A percentile compares a stretch with the other conserved stretches of the same genome.
Evolutionary conservation across 1,140 invertebrate species (phyloP).

Genomic region (Glossosoma conforme): DNA sequence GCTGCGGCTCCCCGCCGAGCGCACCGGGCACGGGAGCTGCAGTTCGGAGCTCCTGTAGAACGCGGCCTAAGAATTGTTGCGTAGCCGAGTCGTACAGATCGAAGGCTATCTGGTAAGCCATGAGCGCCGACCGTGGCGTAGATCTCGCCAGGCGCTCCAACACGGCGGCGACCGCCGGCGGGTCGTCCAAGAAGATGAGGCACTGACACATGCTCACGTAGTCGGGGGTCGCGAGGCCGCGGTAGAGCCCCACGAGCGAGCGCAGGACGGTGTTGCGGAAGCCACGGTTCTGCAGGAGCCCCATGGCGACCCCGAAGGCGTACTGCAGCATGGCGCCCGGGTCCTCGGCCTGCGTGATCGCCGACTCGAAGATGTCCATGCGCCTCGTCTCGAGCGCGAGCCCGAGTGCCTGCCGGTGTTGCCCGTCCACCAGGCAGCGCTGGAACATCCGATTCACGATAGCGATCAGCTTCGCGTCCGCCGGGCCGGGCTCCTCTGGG

Average conservation of each 20-base stretch:
- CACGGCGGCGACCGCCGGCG: conserved; percentile 84
- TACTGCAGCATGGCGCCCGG: conserved; percentile 87
- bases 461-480: conserved; percentile 85
- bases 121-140: conserved; percentile 68
- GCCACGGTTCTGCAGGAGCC: conserved; percentile 86
- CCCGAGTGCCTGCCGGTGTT: conserved; percentile 90
- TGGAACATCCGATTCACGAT: conserved; percentile 98
- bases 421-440: conserved; percentile 88
- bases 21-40: conserved; percentile 82
- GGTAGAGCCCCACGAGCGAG: conserved; percentile 86
- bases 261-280: conserved; percentile 87
- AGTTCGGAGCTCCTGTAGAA: conserved; percentile 75
- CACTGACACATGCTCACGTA: conserved; percentile 97
- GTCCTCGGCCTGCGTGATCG: conserved; percentile 90
- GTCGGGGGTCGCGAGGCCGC: conserved; percentile 80
- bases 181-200: conserved; percentile 93
- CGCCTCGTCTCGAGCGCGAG: conserved; percentile 91
- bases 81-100: conserved; percentile 99
- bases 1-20: conserved; percentile 65
- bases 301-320: conserved; percentile 94
- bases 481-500: conserved; percentile 57
- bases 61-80: conserved; percentile 90
- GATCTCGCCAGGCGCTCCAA: conserved; percentile 82
- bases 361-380: conserved; percentile 90
- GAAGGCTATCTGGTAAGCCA: conserved; percentile 99